These are phyloP conservation scores for Cassiopea andromeda DNA, from an alignment of 30 jellyfish, hydroid and myxozoan species.

Conservation along the genomic window DNA sequence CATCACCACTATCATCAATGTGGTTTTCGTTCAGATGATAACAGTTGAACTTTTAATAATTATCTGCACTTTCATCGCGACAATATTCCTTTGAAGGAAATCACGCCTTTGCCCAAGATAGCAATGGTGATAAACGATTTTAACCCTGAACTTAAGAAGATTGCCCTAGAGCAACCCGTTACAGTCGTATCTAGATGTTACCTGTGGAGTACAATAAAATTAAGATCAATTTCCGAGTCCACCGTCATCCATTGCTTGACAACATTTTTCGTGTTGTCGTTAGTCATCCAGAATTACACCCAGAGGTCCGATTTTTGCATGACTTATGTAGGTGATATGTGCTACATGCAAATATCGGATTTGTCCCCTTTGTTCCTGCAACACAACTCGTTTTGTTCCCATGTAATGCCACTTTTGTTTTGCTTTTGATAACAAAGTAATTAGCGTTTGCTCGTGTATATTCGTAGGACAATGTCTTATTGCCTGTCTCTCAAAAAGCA, in stretches of 20 bases:
- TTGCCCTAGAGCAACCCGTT: background rate
- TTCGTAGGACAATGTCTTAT: constrained; percentile 34
- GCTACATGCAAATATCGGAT: constrained; percentile 3
- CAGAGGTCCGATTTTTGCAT: constrained; percentile 2
- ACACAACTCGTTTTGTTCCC: background rate
- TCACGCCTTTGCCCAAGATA: background rate
- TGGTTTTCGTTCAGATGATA: background rate
- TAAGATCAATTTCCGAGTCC: background rate
- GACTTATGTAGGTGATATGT: background rate
- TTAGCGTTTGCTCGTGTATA: constrained; percentile 30
- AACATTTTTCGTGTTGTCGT: background rate
- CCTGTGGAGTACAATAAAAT: background rate
- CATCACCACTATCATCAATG: background rate
- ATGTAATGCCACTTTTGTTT: background rate
- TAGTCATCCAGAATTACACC: background rate
- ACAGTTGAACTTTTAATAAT: no score
- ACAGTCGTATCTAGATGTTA: background rate
- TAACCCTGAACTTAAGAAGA: background rate
- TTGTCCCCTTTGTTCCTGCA: constrained; percentile 12
- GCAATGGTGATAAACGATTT: background rate
- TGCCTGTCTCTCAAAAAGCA: constrained; percentile 2
- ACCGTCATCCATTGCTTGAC: background rate
- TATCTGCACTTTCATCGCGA: background rate
- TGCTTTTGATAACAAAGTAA: constrained; percentile 13
- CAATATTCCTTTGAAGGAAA: background rate